phyloP scores from a whole-genome alignment of 2,797 vertebrate species.

The Poliocrania exsul region DNA sequence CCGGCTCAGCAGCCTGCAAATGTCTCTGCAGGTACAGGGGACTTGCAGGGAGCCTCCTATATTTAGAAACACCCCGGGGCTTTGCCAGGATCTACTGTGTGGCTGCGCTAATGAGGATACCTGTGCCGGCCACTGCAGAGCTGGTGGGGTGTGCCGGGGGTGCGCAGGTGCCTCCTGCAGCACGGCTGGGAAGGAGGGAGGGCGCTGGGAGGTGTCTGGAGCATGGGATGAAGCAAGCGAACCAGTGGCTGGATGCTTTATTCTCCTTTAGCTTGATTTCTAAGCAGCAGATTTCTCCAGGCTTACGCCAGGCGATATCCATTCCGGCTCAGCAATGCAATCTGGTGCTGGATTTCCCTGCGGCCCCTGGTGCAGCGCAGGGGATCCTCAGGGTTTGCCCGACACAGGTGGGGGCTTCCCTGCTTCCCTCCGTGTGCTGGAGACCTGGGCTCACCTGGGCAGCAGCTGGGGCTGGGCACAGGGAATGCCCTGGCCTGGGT shows the following conservation, averaged over 20 bases:
- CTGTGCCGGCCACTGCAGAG: neutral
- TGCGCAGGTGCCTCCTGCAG: conserved; percentile 8
- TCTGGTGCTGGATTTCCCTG: conserved; percentile 19
- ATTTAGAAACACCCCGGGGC: conserved; percentile 21
- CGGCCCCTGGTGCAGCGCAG: neutral
- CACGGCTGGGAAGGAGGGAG: neutral
- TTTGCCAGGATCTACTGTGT: neutral
- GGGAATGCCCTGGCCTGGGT: neutral
- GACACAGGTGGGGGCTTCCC: neutral
- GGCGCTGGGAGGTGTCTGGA: neutral
- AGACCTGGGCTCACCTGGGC: neutral
- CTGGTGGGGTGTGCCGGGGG: neutral
- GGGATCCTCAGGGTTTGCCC: conserved; percentile 28
- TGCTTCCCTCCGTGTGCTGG: neutral
- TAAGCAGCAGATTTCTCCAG: neutral
- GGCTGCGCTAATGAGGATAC: conserved; percentile 19
- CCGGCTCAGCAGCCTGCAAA: neutral
- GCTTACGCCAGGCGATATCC: fast-evolving
- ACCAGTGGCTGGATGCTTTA: neutral
- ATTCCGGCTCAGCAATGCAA: neutral
- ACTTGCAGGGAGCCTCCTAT: neutral
- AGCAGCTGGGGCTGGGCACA: fast-evolving
- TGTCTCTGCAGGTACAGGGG: neutral
- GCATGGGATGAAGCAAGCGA: neutral
- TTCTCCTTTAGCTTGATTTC: neutral